Percentiles rank a stretch among this genome's conserved stretches.
These are phyloP conservation scores for Tenthredo scrophulariae DNA, from an alignment of 2,888 invertebrate species.

Conservation along the genomic window DNA sequence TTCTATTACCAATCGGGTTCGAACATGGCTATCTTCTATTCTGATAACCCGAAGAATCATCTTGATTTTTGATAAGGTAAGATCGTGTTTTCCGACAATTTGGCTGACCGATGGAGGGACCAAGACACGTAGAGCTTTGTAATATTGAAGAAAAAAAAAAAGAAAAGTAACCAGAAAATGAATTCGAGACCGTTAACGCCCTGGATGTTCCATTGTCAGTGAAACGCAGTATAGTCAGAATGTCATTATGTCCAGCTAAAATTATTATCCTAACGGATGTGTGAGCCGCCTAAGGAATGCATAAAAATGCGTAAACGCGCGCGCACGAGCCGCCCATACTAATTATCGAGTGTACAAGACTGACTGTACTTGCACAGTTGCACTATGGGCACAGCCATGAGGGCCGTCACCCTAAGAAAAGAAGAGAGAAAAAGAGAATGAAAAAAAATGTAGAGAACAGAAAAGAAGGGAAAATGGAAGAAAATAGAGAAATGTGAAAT, in stretches of 20 bases:
- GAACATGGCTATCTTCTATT: too few species aligned
- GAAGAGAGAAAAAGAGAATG: neutral
- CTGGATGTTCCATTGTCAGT: constrained; percentile 61
- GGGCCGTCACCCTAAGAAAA: neutral
- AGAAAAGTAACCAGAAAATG: neutral
- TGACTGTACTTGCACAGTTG: constrained; percentile 6
- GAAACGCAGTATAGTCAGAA: constrained; percentile 61
- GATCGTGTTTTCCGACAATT: too few species aligned
- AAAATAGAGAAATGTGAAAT: neutral
- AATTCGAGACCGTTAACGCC: constrained; percentile 62
- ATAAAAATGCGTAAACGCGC: constrained; percentile 62
- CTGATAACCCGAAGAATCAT: too few species aligned
- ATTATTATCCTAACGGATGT: constrained; percentile 65
- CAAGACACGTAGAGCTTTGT: neutral
- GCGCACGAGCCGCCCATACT: constrained; percentile 62
- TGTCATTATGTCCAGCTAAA: constrained; percentile 64
- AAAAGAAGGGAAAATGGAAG: neutral
- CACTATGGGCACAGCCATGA: neutral
- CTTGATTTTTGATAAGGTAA: too few species aligned
- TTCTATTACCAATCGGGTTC: neutral
- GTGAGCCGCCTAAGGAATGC: constrained; percentile 58
- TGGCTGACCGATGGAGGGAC: too few species aligned
- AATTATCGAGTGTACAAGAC: constrained; percentile 54
- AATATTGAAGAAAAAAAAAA: neutral
- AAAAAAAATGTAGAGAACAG: neutral